Conservation (phyloP, 92 coral and sea anemone genomes). For the Phenganax marumi region DNA sequence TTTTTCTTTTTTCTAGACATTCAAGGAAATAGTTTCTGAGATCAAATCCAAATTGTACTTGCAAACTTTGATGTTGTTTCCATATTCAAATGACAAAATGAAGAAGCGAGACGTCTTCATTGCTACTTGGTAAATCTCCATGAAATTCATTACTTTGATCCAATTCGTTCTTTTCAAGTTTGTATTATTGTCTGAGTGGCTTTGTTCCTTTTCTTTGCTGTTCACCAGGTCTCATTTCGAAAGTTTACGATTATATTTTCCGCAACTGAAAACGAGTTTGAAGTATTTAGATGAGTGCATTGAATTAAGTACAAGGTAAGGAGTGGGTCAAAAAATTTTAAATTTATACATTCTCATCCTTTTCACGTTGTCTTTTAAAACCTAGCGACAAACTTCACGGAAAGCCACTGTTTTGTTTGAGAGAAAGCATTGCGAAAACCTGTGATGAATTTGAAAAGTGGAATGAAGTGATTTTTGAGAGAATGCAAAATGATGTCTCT, state of each 20-base stretch:
- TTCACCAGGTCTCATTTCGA: slow-evolving; percentile 23
- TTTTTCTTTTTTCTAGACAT: not conserved
- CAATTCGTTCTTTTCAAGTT: not conserved
- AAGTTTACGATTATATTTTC: slow-evolving; percentile 12
- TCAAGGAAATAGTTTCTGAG: not conserved
- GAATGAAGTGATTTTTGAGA: not conserved
- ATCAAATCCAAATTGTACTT: slow-evolving; percentile 29
- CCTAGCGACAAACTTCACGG: slow-evolving; percentile 5
- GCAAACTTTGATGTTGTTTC: slow-evolving; percentile 32
- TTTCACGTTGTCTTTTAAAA: not conserved
- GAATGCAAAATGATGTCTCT: not conserved
- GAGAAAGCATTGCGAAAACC: slow-evolving; percentile 2
- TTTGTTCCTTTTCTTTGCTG: not conserved
- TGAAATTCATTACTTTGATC: not conserved
- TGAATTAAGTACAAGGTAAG: slow-evolving; percentile 23
- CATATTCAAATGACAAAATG: slow-evolving; percentile 11
- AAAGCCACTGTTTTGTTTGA: slow-evolving; percentile 24
- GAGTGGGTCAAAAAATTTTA: not conserved
- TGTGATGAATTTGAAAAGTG: slow-evolving; percentile 18
- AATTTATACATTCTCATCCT: not conserved
- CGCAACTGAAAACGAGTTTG: not conserved
- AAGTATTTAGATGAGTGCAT: slow-evolving; percentile 1
- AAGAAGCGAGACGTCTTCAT: not conserved
- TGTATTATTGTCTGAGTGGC: not conserved
- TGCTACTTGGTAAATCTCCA: slow-evolving; percentile 21